Evolutionary conservation across 2,797 vertebrate species (phyloP).

Genomic region (Rhabdophis nuchalis): DNA sequence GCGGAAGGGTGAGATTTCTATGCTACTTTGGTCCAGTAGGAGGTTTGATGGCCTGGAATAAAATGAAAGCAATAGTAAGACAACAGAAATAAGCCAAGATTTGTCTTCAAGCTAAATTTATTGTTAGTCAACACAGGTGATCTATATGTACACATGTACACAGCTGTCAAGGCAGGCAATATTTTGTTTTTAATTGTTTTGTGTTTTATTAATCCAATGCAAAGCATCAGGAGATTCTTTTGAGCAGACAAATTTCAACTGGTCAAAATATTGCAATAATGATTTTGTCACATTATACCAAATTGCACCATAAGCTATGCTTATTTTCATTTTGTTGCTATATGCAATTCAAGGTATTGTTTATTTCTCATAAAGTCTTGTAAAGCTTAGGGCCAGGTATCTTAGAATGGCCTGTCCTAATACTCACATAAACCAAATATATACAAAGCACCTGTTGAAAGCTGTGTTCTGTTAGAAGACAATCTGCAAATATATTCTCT

Average conservation of each 20-base stretch:
- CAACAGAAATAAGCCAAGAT: not conserved
- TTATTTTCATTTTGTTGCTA: not conserved
- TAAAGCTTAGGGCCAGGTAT: not conserved
- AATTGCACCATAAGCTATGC: not conserved
- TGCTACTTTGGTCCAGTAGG: slow-evolving; percentile 90
- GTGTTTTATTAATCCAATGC: not conserved
- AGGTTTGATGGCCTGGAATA: slow-evolving; percentile 86
- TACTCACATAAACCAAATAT: not conserved
- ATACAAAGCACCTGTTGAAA: not conserved
- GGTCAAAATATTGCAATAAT: not conserved
- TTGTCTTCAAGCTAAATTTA: slow-evolving; percentile 7
- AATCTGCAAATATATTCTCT: not conserved
- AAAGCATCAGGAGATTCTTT: not conserved
- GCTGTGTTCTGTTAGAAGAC: not conserved
- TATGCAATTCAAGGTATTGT: not conserved
- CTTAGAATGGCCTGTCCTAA: not conserved
- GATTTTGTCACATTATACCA: not conserved
- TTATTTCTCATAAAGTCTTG: not conserved
- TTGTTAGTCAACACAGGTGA: slow-evolving; percentile 14
- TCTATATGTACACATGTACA: not conserved
- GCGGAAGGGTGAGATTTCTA: slow-evolving; percentile 83
- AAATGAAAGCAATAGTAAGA: slow-evolving; percentile 32
- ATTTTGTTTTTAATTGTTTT: not conserved
- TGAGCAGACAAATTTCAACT: not conserved
- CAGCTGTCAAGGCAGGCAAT: not conserved